Evolutionary conservation across 2,797 vertebrate species (phyloP), one percentile per base, ranked within the genome.

Genomic region (Clarias fuscus): DNA sequence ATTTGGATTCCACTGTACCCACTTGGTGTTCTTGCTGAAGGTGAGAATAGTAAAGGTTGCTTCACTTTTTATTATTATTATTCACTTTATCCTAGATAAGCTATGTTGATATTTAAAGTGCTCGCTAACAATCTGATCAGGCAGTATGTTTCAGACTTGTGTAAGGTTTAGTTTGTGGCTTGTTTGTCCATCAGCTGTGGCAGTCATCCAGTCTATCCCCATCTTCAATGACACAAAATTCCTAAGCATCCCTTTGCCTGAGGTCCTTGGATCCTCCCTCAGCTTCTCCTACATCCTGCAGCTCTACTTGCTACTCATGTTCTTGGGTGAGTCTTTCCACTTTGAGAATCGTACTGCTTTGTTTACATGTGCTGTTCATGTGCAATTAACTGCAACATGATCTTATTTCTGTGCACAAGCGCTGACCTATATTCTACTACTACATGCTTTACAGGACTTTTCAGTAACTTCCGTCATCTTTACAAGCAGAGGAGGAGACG

Each of bases 1-100:
- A 77, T 96, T 90, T 99, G 98, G 98, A 98, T 99, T 64, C 98
- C 98, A 7, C 76, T 97, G 4, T 99, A 99, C 88, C 98, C 98
- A 4, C 91, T 99, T 30, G 98, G 98, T 58, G 94, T 93, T 73
- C 87, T 98, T 90, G 95, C 97, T 90, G 98, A 99, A 97, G 98
- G 98, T 99, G 94, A 40, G 92, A 84, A 73, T 71, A 56, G 20
- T 56, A 17, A 84, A 64, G 73, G 20, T 10, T 30, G 53, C 18
- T 70, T 27, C 5, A 56, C 7, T 3, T 71, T 3, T 14, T 53
- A 7, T 33, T n/a, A 7, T 33, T n/a, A n/a, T 37, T 37, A 64
- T 43, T 15, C 40, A 22, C 40, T 37, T n/a, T 64, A 64, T n/a
- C 22, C 13, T 64, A 8, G 62, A 43, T 22, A 33, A 20, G 53